Evolutionary conservation across 1,140 invertebrate species (phyloP).

Genomic region (Drosophila kurseongensis): DNA sequence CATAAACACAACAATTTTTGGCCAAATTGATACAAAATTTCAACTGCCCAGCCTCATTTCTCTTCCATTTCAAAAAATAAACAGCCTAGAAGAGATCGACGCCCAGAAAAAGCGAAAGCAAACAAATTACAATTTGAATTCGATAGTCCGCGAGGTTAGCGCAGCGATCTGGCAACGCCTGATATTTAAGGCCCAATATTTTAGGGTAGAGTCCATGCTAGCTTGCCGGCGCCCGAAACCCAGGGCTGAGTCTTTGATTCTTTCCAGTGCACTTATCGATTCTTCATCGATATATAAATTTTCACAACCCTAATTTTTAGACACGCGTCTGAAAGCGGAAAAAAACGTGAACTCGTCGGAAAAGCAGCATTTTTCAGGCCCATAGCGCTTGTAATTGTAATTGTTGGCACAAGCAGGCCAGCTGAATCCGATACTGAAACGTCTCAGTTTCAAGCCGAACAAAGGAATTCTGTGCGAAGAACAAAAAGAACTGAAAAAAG

Average conservation of each 20-base stretch:
- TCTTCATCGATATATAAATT: conserved; percentile 1
- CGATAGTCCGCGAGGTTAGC: neutral
- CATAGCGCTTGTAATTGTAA: conserved; percentile 71
- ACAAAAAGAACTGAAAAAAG: conserved; percentile 53
- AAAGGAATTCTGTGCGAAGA: conserved; percentile 46
- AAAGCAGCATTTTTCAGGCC: conserved; percentile 64
- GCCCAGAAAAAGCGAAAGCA: conserved; percentile 1
- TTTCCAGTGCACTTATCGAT: conserved; percentile 1
- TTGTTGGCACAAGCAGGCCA: conserved; percentile 63
- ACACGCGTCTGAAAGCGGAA: conserved; percentile 77
- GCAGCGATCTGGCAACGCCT: conserved; percentile 1
- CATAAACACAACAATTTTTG: conserved; percentile 66
- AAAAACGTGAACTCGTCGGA: conserved; percentile 75
- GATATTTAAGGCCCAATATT: neutral
- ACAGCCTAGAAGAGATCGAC: conserved; percentile 18
- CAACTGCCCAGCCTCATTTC: conserved; percentile 67
- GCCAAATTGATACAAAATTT: conserved; percentile 70
- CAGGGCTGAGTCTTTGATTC: neutral
- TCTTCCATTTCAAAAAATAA: conserved; percentile 43
- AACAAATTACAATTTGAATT: neutral
- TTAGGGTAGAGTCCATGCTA: neutral
- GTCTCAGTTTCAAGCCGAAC: conserved; percentile 56
- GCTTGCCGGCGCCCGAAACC: too few species aligned
- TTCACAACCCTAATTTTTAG: conserved; percentile 49
- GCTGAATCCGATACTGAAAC: conserved; percentile 44